phyloP scores from a whole-genome alignment of 2,888 invertebrate genomes.

The Arge pagana region DNA sequence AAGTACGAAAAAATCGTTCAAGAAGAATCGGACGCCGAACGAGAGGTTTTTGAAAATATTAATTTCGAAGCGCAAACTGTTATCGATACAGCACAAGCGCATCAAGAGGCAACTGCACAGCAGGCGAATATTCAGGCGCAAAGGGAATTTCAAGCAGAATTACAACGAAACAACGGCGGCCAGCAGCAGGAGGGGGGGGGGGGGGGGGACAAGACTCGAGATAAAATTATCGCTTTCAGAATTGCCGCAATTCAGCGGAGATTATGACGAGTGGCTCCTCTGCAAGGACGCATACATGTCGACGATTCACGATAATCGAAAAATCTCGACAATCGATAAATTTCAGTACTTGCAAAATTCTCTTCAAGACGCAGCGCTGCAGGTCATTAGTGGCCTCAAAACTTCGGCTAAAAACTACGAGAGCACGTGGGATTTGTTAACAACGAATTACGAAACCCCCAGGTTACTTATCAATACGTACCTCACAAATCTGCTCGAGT shows the following conservation, averaged over 20 bases:
- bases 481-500: constrained; percentile 25
- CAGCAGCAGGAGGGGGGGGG: no score
- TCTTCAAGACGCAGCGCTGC: constrained; percentile 22
- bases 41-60: no score
- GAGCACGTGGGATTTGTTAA: constrained; percentile 29
- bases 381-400: constrained; percentile 29
- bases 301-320: constrained; percentile 30
- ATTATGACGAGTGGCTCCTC: constrained; percentile 28
- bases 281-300: constrained; percentile 31
- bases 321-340: constrained; percentile 29
- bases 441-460: constrained; percentile 29
- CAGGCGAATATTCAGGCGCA: no score
- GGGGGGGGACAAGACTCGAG: no score
- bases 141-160: no score
- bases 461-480: constrained; percentile 32
- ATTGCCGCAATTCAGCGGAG: constrained; percentile 31
- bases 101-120: no score
- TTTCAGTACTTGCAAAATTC: constrained; percentile 32
- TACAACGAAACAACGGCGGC: no score
- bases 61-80: no score
- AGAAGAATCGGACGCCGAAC: no score
- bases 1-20: no score
- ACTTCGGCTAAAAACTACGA: constrained; percentile 30
- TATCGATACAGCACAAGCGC: no score
- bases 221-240: constrained; percentile 25